Conservation (phyloP, 2,888 invertebrate genomes). For the Acutogordius australiensis region DNA sequence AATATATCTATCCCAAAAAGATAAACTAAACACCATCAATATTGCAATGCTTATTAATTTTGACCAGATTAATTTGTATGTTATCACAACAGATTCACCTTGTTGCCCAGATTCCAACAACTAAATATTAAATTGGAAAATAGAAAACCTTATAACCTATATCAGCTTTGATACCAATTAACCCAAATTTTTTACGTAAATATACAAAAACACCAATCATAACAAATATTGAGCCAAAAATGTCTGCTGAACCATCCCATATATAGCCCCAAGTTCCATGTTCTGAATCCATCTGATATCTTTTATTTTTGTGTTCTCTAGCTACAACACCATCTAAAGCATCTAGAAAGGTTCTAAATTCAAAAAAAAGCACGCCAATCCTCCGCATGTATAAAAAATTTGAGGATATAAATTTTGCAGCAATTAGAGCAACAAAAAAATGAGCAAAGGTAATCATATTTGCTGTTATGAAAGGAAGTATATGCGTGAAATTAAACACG, state of each 20-base stretch:
- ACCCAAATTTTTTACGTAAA: slow-evolving; percentile 23
- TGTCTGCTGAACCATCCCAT: slow-evolving; percentile 51
- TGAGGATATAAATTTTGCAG: slow-evolving; percentile 43
- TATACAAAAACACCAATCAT: slow-evolving; percentile 39
- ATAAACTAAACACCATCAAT: slow-evolving; percentile 41
- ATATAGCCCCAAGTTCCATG: slow-evolving; percentile 50
- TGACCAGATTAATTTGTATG: background rate
- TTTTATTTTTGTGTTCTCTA: slow-evolving; percentile 40
- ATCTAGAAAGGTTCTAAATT: slow-evolving; percentile 49
- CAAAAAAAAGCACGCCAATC: slow-evolving; percentile 43
- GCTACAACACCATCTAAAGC: slow-evolving; percentile 60
- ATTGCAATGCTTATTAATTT: slow-evolving; percentile 18
- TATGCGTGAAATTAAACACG: slow-evolving; percentile 30
- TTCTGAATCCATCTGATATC: slow-evolving; percentile 42
- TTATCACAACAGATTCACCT: slow-evolving; percentile 19
- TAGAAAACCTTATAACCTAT: background rate
- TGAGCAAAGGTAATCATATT: slow-evolving; percentile 53
- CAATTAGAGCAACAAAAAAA: slow-evolving; percentile 40
- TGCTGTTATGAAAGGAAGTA: slow-evolving; percentile 35
- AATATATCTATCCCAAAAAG: slow-evolving; percentile 55
- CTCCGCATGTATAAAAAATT: slow-evolving; percentile 40
- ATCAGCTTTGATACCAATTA: too few relatives aligned
- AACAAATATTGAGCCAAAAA: slow-evolving; percentile 41
- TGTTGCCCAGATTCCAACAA: background rate
- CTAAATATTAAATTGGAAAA: background rate